These are phyloP conservation scores for Neopelma chrysocephalum DNA, from an alignment of 2,797 vertebrate genomes.

Conservation along the genomic window DNA sequence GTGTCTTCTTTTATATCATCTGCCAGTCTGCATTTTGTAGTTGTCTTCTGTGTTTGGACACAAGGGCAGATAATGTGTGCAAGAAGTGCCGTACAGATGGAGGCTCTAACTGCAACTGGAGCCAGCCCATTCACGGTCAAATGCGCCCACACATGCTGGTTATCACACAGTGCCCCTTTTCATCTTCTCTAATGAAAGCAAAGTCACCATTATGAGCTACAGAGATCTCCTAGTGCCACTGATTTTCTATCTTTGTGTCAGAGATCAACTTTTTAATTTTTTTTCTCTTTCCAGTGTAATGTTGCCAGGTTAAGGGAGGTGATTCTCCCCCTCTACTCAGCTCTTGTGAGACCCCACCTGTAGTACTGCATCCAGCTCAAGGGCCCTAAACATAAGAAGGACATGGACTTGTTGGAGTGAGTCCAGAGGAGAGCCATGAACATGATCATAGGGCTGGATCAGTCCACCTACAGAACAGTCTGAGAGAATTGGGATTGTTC, in stretches of 20 bases:
- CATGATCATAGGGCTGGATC: neutral
- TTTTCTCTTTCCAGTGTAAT: neutral
- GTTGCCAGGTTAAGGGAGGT: neutral
- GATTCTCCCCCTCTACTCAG: neutral
- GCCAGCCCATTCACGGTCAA: conserved; percentile 54
- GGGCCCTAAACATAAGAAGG: neutral
- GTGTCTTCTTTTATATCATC: neutral
- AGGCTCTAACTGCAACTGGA: conserved; percentile 54
- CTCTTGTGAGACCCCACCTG: neutral
- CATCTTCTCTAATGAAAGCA: conserved; percentile 38
- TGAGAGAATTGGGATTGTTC: neutral
- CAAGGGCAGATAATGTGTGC: conserved; percentile 9
- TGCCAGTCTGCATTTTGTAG: neutral
- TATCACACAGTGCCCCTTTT: conserved; percentile 57
- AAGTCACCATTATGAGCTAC: conserved; percentile 58
- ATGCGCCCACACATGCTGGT: conserved; percentile 27
- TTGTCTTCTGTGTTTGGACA: neutral
- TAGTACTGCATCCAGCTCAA: neutral
- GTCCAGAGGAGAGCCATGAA: neutral
- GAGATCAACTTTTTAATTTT: conserved; percentile 71
- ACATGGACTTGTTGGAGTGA: neutral
- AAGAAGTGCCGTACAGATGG: conserved; percentile 69
- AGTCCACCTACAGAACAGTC: neutral
- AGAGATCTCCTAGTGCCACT: conserved; percentile 77
- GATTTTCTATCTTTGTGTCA: conserved; percentile 78